Evolutionary conservation across 2,888 invertebrate genomes (phyloP), one percentile per base, ranked within the genome.

Genomic region (Sericinus montela): DNA sequence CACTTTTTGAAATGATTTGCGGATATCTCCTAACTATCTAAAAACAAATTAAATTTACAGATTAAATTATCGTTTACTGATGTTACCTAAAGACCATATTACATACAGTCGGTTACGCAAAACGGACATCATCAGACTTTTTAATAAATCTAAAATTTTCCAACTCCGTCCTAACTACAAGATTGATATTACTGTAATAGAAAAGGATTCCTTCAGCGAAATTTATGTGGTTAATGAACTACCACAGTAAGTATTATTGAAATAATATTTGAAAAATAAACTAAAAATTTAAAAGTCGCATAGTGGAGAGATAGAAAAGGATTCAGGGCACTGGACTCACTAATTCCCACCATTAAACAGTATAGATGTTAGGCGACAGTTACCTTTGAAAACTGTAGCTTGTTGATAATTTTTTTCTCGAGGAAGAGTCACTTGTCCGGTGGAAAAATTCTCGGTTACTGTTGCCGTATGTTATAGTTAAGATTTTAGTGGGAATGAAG

Each of bases 121-220:
- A n/a, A n/a, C 75, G 80, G 80, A 79, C 78, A 70, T 72, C 70
- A 67, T 80, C 84, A 80, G 81, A 80, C 80, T 83, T 79, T 69
- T 74, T 71, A 73, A 76, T 75, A 65, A 75, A 72, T 77, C 78
- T 74, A 72, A 77, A 76, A 72, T n/a, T 76, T 76, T 71, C 75
- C 75, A 76, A 76, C 79, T 77, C 73, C 75, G 69, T 76, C 82
- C 81, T 84, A 85, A 75, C 84, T 85, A 84, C 76, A 63, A 77
- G 68, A 76, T 74, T 78, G 74, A 79, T 80, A 78, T 79, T 75
- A 76, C 63, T 77, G 73, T 75, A 80, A 69, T 80, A 77, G 75
- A 75, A 73, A 74, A 78, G 68, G 42, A 79, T 82, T 77, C 72
- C 76, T 64, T 68, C 68, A 69, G 71, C 72, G 75, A 80, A 76